Percentiles rank a stretch among this genome's conserved stretches.
These are phyloP conservation scores for Cyclina sinensis DNA, from an alignment of 1,140 invertebrate genomes.

Conservation along the genomic window DNA sequence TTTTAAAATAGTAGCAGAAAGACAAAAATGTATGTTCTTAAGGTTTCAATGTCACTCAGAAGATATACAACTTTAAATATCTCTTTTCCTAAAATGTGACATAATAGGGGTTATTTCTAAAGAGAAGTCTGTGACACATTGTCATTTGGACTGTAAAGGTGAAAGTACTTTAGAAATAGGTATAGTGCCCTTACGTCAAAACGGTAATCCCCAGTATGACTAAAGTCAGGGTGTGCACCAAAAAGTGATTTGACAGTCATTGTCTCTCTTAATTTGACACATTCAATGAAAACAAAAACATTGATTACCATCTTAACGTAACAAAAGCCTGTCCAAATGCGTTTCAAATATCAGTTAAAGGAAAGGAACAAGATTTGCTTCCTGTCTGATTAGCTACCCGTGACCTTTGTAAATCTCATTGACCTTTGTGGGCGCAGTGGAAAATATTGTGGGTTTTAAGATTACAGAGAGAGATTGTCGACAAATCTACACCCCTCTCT, in stretches of 20 bases:
- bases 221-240: neutral
- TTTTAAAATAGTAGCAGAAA: no score
- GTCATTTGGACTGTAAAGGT: neutral
- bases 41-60: no score
- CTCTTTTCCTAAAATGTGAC: no score
- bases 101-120: neutral
- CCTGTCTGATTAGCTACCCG: neutral
- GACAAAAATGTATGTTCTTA: no score
- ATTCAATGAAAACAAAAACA: constrained; percentile 21
- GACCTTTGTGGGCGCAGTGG: neutral
- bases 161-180: neutral
- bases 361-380: constrained; percentile 6
- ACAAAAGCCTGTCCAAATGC: neutral
- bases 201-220: neutral
- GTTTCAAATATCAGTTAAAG: neutral
- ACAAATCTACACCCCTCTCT: neutral
- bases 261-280: neutral
- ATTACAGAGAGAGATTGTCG: neutral
- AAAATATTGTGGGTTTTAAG: neutral
- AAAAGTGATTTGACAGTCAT: constrained; percentile 6
- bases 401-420: neutral
- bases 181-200: neutral
- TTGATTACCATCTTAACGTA: constrained; percentile 14
- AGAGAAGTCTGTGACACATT: neutral
- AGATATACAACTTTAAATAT: no score